phyloP scores from a whole-genome alignment of 2,113 vertebrate genomes.

The Nematolebias whitei region DNA sequence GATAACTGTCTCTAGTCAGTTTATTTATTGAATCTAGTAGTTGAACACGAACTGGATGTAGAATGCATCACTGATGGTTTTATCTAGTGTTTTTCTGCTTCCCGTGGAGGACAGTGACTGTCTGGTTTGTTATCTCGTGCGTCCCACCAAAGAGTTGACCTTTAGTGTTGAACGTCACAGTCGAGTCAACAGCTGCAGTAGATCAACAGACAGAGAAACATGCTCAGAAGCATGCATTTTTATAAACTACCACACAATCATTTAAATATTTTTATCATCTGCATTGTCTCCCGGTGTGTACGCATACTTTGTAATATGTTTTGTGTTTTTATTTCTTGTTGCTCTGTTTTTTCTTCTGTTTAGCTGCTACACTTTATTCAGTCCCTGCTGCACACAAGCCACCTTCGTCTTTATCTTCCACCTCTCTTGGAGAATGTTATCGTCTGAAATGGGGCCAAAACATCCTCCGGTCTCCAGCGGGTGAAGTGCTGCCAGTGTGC shows the following conservation, averaged over 20 bases:
- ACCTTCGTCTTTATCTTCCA: conserved; percentile 22
- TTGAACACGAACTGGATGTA: conserved; percentile 22
- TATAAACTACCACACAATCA: background rate
- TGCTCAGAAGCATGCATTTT: conserved; percentile 13
- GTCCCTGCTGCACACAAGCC: background rate
- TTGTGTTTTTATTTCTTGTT: background rate
- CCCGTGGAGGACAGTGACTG: conserved; percentile 22
- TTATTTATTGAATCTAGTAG: conserved; percentile 3
- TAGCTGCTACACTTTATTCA: too few relatives aligned
- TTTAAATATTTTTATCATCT: conserved; percentile 3
- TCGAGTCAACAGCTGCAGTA: conserved; percentile 36
- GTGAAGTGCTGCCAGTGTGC: conserved; percentile 52
- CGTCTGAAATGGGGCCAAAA: conserved; percentile 75
- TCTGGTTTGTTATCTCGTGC: conserved; percentile 58
- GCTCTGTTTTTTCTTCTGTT: conserved; percentile 3
- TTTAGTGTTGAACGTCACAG: conserved; percentile 69
- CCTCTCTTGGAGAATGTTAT: conserved; percentile 59
- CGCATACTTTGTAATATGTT: background rate
- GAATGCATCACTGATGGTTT: conserved; percentile 19
- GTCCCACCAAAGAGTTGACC: conserved; percentile 62
- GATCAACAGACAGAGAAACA: conserved; percentile 37
- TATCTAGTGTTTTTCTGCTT: conserved; percentile 19
- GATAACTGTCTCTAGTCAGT: conserved; percentile 18
- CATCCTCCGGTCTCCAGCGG: conserved; percentile 61
- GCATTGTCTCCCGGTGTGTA: background rate